These are phyloP conservation scores for Thelohanellus kitauei DNA, from an alignment of 30 jellyfish, hydroid and myxozoan species.

Conservation along the genomic window DNA sequence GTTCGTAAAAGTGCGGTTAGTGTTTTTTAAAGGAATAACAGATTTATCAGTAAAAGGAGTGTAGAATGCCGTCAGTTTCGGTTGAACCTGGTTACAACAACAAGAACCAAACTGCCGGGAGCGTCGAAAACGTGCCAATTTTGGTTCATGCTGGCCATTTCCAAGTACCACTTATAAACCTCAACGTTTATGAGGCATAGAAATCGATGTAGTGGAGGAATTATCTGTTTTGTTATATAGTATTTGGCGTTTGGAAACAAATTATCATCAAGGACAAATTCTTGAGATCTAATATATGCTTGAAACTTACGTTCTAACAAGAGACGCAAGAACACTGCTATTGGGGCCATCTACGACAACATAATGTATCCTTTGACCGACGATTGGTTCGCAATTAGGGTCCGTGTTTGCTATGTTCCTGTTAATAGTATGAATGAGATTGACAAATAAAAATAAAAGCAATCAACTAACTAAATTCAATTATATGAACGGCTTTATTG, in stretches of 20 bases:
- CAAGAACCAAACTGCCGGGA: too few species aligned
- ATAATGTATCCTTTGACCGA: slow-evolving; percentile 69
- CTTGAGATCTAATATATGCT: slow-evolving; percentile 16
- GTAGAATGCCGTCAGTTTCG: too few species aligned
- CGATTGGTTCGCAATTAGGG: slow-evolving; percentile 61
- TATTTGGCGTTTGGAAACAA: slow-evolving; percentile 27
- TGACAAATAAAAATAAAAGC: too few species aligned
- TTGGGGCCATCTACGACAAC: slow-evolving; percentile 66
- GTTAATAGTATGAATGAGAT: too few species aligned
- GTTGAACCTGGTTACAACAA: too few species aligned
- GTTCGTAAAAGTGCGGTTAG: too few species aligned
- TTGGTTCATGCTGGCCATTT: too few species aligned
- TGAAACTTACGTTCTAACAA: slow-evolving; percentile 20
- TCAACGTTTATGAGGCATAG: slow-evolving; percentile 33
- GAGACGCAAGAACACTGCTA: slow-evolving; percentile 58
- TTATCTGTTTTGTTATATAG: slow-evolving; percentile 57
- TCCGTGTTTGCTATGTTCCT: slow-evolving; percentile 28
- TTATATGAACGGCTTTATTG: too few species aligned
- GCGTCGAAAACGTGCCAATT: too few species aligned
- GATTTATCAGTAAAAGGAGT: too few species aligned
- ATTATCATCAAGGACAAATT: slow-evolving; percentile 13
- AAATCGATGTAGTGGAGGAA: slow-evolving; percentile 29
- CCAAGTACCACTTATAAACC: slow-evolving; percentile 42
- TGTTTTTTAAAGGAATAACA: too few species aligned
- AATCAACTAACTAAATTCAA: too few species aligned